Percentiles rank a stretch among this genome's conserved stretches.
Evolutionary conservation across 2,797 vertebrate genomes (phyloP).

Genomic region (Lutjanus argentimaculatus): DNA sequence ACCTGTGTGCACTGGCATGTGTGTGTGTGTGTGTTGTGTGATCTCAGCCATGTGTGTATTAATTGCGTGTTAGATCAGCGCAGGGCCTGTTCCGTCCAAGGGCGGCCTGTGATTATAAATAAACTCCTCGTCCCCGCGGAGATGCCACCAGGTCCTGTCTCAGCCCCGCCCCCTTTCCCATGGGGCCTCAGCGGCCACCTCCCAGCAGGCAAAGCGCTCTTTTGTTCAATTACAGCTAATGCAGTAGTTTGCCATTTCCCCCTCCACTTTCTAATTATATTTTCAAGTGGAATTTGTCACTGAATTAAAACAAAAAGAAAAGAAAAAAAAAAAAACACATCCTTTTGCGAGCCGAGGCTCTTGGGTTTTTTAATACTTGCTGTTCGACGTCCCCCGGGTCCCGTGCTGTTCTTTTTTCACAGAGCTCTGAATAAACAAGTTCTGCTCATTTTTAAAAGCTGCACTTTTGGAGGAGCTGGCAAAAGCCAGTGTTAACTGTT

Average conservation of each 20-base stretch:
- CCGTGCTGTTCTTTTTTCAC: conserved; percentile 91
- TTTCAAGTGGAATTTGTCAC: conserved; percentile 98
- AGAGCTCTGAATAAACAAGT: conserved; percentile 96
- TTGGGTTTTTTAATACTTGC: conserved; percentile 89
- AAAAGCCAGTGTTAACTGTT: conserved; percentile 94
- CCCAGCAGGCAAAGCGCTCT: conserved; percentile 95
- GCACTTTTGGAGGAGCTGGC: conserved; percentile 80
- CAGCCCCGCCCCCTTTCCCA: conserved; percentile 95
- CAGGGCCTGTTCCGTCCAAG: conserved; percentile 83
- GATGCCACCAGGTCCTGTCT: conserved; percentile 88
- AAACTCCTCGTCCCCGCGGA: conserved; percentile 92
- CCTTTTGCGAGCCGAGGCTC: conserved; percentile 89
- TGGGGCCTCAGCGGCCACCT: conserved; percentile 92
- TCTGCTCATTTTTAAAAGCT: conserved; percentile 89
- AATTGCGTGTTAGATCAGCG: conserved; percentile 97
- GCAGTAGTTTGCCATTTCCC: conserved; percentile 95
- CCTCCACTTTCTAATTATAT: conserved; percentile 94
- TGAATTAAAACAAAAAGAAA: conserved; percentile 75
- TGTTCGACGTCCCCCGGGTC: conserved; percentile 90
- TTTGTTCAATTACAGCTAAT: conserved; percentile 99
- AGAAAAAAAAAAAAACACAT: conserved; percentile 89
- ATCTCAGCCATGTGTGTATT: conserved; percentile 90
- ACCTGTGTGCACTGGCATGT: conserved; percentile 48
- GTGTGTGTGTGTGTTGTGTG: conserved; percentile 59
- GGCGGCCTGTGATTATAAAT: conserved; percentile 90